A percentile compares a stretch with the other conserved stretches of the same genome.
Evolutionary conservation across 2,888 invertebrate species (phyloP).

Genomic region (Rhimphoctona megacephalus): DNA sequence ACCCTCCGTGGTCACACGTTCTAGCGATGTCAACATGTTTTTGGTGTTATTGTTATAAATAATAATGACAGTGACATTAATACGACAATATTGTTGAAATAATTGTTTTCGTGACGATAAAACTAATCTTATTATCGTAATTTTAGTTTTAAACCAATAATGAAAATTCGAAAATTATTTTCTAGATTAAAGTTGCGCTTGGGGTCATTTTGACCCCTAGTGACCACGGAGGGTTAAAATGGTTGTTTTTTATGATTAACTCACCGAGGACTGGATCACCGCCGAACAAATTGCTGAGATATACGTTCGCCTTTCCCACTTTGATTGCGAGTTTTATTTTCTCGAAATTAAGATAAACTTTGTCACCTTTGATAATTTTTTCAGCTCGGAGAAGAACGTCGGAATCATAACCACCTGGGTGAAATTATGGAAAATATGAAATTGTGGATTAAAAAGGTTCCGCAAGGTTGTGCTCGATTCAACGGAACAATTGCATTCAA

Average conservation of each 20-base stretch:
- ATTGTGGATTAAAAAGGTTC: not conserved
- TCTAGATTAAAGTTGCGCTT: too few species aligned
- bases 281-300: slow-evolving; percentile 89
- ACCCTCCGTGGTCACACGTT: too few species aligned
- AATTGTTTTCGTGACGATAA: too few species aligned
- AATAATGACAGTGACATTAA: too few species aligned
- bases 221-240: too few species aligned
- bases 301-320: slow-evolving; percentile 87
- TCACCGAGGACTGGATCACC: slow-evolving; percentile 88
- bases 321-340: slow-evolving; percentile 88
- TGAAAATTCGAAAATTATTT: too few species aligned
- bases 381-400: slow-evolving; percentile 89
- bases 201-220: too few species aligned
- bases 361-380: slow-evolving; percentile 86
- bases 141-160: too few species aligned
- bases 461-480: not conserved
- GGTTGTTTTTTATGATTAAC: slow-evolving; percentile 57
- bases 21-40: too few species aligned
- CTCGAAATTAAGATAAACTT: slow-evolving; percentile 88
- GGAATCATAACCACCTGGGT: slow-evolving; percentile 88
- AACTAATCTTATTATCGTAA: too few species aligned
- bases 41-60: too few species aligned
- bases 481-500: not conserved
- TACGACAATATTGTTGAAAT: too few species aligned
- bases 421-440: not conserved